These are phyloP conservation scores for Macroglossus sobrinus DNA, from an alignment of 2,113 vertebrate species.

Conservation along the genomic window DNA sequence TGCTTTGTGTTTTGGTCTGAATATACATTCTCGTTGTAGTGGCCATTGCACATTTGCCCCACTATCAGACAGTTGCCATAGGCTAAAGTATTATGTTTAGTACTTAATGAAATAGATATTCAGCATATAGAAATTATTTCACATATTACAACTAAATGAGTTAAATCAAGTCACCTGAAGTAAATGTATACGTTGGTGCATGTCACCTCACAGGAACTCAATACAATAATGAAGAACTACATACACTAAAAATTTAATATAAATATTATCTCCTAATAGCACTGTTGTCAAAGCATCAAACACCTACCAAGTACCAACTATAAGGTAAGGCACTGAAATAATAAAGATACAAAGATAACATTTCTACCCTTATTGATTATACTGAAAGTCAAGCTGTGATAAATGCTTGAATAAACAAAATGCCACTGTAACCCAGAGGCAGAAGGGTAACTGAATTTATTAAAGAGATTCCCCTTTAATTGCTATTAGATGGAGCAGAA, in stretches of 20 bases:
- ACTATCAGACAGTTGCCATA: background rate
- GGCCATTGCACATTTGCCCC: background rate
- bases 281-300: background rate
- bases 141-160: background rate
- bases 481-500: background rate
- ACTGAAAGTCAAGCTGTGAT: background rate
- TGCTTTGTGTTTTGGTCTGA: background rate
- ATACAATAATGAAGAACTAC: constrained; percentile 9
- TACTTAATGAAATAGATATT: background rate
- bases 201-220: background rate
- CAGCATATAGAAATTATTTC: background rate
- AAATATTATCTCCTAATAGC: background rate
- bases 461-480: background rate
- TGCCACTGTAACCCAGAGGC: background rate
- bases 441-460: background rate
- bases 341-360: background rate
- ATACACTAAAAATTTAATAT: background rate
- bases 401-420: background rate
- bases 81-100: background rate
- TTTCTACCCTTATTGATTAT: background rate
- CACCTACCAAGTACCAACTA: background rate
- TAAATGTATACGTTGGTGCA: background rate
- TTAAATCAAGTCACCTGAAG: background rate
- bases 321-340: background rate
- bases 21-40: background rate